These are phyloP conservation scores for Caenorhabditis sp. DNA, from an alignment of 2,888 invertebrate species.

Conservation along the genomic window DNA sequence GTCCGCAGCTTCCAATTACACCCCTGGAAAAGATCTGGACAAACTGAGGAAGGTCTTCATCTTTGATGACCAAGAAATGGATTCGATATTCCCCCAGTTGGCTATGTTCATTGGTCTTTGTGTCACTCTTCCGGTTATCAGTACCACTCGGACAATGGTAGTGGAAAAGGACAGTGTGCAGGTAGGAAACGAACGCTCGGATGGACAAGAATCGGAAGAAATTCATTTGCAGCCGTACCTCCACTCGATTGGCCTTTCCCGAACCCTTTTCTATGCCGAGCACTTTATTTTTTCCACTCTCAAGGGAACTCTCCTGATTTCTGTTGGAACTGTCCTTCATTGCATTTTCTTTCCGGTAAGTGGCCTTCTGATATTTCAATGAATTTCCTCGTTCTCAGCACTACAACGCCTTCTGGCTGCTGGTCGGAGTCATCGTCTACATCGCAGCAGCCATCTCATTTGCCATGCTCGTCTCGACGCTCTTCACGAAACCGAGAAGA, in stretches of 20 bases:
- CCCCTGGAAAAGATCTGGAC: neutral
- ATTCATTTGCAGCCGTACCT: constrained; percentile 13
- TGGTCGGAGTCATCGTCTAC: constrained; percentile 27
- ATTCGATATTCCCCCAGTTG: neutral
- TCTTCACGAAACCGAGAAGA: constrained; percentile 29
- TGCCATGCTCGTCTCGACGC: constrained; percentile 18
- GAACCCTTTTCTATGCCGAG: constrained; percentile 9
- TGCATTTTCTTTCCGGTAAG: constrained; percentile 1
- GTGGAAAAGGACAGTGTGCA: constrained; percentile 17
- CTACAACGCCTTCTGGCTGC: constrained; percentile 23
- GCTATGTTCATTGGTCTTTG: neutral
- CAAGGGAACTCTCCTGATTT: constrained; percentile 8
- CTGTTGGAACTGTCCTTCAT: neutral
- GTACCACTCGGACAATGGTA: constrained; percentile 6
- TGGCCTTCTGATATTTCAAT: neutral
- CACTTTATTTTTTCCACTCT: constrained; percentile 16
- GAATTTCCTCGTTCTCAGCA: neutral
- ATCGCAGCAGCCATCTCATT: constrained; percentile 12
- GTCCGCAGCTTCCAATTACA: neutral
- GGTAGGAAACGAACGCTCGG: neutral
- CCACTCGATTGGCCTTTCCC: constrained; percentile 17
- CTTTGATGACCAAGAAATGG: neutral
- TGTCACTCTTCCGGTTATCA: constrained; percentile 31
- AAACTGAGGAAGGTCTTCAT: constrained; percentile 3
- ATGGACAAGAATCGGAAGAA: too few species aligned